A percentile compares a stretch with the other conserved stretches of the same genome.
These are phyloP conservation scores for Subacronicta megacephala DNA, from an alignment of 2,888 invertebrate genomes.

Conservation along the genomic window DNA sequence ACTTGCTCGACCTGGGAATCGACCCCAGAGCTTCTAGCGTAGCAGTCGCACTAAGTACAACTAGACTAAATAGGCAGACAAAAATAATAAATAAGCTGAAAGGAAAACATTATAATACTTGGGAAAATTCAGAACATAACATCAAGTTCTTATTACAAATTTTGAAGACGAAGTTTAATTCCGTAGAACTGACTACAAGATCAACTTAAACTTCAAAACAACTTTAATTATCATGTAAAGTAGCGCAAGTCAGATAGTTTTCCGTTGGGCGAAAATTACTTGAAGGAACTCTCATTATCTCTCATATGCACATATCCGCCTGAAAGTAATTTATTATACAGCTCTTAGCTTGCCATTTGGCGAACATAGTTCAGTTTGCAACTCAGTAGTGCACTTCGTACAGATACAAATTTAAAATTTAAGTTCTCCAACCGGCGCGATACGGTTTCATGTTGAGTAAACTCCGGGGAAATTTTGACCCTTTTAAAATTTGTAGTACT, in stretches of 20 bases:
- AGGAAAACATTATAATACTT: too few relatives aligned
- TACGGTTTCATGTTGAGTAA: slow-evolving; percentile 14
- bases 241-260: slow-evolving; percentile 11
- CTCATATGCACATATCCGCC: slow-evolving; percentile 23
- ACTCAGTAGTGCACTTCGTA: slow-evolving; percentile 48
- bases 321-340: slow-evolving; percentile 32
- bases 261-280: slow-evolving; percentile 5
- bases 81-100: too few relatives aligned
- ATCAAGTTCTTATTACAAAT: not conserved
- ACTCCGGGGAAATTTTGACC: slow-evolving; percentile 22
- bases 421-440: slow-evolving; percentile 36
- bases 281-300: slow-evolving; percentile 31
- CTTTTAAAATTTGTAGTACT: slow-evolving; percentile 30
- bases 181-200: not conserved
- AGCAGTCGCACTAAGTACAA: too few relatives aligned
- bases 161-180: slow-evolving; percentile 5
- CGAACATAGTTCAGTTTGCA: slow-evolving; percentile 13
- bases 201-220: slow-evolving; percentile 3
- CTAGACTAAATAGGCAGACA: too few relatives aligned
- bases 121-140: too few relatives aligned
- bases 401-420: slow-evolving; percentile 48
- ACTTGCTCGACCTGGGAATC: too few relatives aligned
- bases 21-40: too few relatives aligned
- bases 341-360: slow-evolving; percentile 32
- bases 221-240: slow-evolving; percentile 35